These are phyloP conservation scores for Diachasma alloeum DNA, from an alignment of 1,140 invertebrate species.

Conservation along the genomic window DNA sequence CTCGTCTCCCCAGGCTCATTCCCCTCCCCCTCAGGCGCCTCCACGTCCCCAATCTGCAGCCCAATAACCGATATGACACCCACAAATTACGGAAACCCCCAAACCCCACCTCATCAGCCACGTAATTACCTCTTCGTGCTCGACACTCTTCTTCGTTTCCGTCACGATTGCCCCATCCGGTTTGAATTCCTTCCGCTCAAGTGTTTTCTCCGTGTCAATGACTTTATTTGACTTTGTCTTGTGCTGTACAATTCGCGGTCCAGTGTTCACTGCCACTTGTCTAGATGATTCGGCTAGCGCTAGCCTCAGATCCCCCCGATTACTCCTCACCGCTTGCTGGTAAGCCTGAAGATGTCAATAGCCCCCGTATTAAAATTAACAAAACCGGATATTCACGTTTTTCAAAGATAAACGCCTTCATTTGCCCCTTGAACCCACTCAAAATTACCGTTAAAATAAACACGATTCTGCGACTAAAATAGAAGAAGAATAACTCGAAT, in stretches of 20 bases:
- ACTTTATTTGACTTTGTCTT: conserved; percentile 79
- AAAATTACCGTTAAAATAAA: neutral
- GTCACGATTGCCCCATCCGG: conserved; percentile 85
- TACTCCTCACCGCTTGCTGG: conserved; percentile 74
- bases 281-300: conserved; percentile 71
- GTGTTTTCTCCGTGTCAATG: conserved; percentile 84
- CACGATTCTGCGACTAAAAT: too few species aligned
- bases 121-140: conserved; percentile 76
- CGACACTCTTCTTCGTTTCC: conserved; percentile 79
- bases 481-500: too few species aligned
- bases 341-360: conserved; percentile 69
- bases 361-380: neutral
- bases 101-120: neutral
- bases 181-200: conserved; percentile 71
- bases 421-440: neutral
- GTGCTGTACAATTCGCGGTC: conserved; percentile 78
- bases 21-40: conserved; percentile 71
- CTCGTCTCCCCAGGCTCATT: conserved; percentile 60
- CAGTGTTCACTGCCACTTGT: conserved; percentile 69
- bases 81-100: neutral
- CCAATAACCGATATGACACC: too few species aligned
- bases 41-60: conserved; percentile 75
- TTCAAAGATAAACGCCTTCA: neutral
- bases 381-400: neutral
- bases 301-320: conserved; percentile 73